phyloP scores from a whole-genome alignment of 2,888 invertebrate genomes.

The Aelia acuminata region DNA sequence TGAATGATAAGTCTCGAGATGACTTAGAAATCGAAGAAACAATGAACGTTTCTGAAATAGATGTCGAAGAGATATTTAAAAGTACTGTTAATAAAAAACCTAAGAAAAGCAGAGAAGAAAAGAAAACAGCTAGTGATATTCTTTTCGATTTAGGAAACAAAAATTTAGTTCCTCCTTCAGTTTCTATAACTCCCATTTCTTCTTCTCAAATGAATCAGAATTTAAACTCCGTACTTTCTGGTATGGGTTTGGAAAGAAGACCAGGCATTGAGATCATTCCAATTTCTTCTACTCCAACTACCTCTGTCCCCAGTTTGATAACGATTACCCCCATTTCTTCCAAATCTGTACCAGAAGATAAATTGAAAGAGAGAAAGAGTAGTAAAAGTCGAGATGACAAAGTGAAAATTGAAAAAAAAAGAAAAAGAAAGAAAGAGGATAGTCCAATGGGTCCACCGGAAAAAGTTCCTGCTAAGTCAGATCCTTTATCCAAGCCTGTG shows the following conservation, averaged over 20 bases:
- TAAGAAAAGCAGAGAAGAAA: constrained; percentile 73
- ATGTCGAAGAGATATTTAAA: constrained; percentile 77
- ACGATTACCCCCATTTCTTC: constrained; percentile 85
- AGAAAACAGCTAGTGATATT: constrained; percentile 71
- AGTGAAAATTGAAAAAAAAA: constrained; percentile 76
- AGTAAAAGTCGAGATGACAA: constrained; percentile 71
- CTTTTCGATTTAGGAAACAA: constrained; percentile 72
- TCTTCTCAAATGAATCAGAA: constrained; percentile 69
- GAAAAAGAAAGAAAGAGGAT: constrained; percentile 83
- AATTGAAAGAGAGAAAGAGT: constrained; percentile 65
- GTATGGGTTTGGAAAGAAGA: constrained; percentile 77
- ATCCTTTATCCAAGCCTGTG: constrained; percentile 79
- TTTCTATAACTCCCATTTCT: constrained; percentile 76
- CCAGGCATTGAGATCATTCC: constrained; percentile 91
- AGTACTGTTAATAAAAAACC: constrained; percentile 72
- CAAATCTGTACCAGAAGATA: constrained; percentile 66
- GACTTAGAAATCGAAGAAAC: constrained; percentile 65
- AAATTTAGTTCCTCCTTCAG: constrained; percentile 74
- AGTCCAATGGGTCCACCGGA: constrained; percentile 88
- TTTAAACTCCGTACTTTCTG: constrained; percentile 75
- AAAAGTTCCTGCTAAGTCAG: constrained; percentile 81
- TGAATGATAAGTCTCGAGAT: constrained; percentile 62
- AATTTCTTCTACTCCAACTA: constrained; percentile 76
- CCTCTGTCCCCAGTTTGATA: constrained; percentile 83
- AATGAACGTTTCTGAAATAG: constrained; percentile 72